These are phyloP conservation scores for human (Homo sapiens) DNA, from an alignment of 2,113 vertebrate species.

Conservation along the genomic window DNA sequence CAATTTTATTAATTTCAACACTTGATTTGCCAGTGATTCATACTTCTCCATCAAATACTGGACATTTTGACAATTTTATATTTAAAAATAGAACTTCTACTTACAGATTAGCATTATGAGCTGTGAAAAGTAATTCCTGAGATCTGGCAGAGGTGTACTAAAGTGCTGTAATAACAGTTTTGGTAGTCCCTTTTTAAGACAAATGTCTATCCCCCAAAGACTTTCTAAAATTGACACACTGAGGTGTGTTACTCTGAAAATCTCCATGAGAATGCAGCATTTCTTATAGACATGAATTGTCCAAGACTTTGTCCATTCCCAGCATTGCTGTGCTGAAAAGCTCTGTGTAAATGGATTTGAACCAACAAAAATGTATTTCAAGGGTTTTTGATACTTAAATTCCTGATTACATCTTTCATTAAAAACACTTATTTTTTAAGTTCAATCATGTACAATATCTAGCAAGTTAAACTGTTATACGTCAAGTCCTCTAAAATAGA, in stretches of 20 bases:
- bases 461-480: conserved; percentile 2
- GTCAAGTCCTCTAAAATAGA: neutral
- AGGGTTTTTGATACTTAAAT: neutral
- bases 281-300: neutral
- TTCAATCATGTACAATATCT: neutral
- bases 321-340: neutral
- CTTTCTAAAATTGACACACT: neutral
- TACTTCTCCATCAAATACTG: conserved; percentile 1
- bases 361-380: neutral
- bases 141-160: neutral
- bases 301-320: neutral
- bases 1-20: neutral
- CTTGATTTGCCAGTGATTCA: neutral
- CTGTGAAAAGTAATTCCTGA: neutral
- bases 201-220: neutral
- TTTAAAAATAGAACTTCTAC: conserved; percentile 19
- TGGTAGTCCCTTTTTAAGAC: neutral
- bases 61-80: neutral
- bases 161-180: neutral
- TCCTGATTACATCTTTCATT: neutral
- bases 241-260: neutral
- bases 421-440: neutral
- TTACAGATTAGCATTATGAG: neutral
- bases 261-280: neutral
- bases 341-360: neutral